These are phyloP conservation scores for Rhinopithecus roxellana DNA, from an alignment of 2,113 vertebrate genomes.

Conservation along the genomic window DNA sequence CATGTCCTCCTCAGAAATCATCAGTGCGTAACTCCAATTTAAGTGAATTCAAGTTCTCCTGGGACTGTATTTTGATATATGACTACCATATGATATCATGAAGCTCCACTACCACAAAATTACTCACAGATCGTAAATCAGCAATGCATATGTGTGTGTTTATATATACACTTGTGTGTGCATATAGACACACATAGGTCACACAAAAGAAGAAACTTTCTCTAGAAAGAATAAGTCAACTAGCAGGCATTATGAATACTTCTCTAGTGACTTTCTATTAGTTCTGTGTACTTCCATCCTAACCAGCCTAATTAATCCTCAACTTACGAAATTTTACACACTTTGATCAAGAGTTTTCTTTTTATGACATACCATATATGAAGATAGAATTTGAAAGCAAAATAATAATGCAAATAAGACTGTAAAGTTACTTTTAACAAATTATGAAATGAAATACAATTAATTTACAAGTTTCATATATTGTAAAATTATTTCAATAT, in stretches of 20 bases:
- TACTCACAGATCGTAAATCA: background rate
- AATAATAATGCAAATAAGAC: background rate
- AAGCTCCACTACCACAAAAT: background rate
- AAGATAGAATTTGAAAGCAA: background rate
- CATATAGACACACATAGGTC: background rate
- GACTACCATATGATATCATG: background rate
- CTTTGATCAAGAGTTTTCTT: background rate
- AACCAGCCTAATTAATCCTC: background rate
- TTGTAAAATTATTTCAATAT: background rate
- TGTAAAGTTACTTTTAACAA: background rate
- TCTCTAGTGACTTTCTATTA: background rate
- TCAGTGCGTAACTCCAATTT: slow-evolving; percentile 44
- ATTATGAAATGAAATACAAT: slow-evolving; percentile 24
- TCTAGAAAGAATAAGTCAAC: background rate
- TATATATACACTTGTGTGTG: background rate
- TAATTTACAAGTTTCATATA: background rate
- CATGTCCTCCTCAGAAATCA: slow-evolving; percentile 68
- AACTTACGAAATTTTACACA: background rate
- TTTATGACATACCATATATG: background rate
- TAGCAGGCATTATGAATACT: background rate
- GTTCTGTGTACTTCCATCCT: background rate
- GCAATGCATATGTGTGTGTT: background rate
- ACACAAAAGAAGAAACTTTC: background rate
- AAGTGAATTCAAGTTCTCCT: background rate
- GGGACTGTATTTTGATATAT: background rate